Conservation (phyloP, 2,888 invertebrate genomes). For the Plebejus anna region DNA sequence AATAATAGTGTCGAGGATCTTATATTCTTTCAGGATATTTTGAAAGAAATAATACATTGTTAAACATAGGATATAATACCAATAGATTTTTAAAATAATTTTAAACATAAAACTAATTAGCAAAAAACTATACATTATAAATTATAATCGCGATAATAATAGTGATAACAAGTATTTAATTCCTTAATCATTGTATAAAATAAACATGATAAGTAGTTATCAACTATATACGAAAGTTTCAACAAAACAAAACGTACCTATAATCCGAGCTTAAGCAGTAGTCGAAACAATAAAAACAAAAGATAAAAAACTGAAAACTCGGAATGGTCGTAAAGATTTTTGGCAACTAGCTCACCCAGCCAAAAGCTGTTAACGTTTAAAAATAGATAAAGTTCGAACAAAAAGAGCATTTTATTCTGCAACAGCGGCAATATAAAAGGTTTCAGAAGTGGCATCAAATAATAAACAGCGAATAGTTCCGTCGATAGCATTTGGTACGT, state of each 20-base stretch:
- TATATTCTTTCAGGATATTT: no score
- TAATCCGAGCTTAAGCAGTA: conserved; percentile 17
- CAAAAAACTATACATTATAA: background rate
- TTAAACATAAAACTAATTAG: background rate
- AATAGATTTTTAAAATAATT: background rate
- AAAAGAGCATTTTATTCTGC: conserved; percentile 16
- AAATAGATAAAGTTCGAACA: conserved; percentile 17
- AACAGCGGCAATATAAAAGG: conserved; percentile 6
- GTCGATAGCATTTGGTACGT: background rate
- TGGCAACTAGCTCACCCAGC: conserved; percentile 15
- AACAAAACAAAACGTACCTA: conserved; percentile 23
- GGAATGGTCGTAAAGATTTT: conserved; percentile 20
- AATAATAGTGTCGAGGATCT: no score
- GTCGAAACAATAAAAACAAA: conserved; percentile 17
- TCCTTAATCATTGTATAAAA: background rate
- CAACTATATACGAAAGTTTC: background rate
- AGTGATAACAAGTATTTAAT: background rate
- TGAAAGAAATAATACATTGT: no score
- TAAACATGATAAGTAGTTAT: background rate
- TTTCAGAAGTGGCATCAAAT: conserved; percentile 16
- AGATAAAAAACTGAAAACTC: conserved; percentile 11
- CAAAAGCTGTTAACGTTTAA: conserved; percentile 16
- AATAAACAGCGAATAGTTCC: conserved; percentile 7
- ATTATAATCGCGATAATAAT: background rate
- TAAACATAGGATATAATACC: background rate